Conservation (phyloP, 2,113 vertebrate species). For the Anguilla japonica region DNA sequence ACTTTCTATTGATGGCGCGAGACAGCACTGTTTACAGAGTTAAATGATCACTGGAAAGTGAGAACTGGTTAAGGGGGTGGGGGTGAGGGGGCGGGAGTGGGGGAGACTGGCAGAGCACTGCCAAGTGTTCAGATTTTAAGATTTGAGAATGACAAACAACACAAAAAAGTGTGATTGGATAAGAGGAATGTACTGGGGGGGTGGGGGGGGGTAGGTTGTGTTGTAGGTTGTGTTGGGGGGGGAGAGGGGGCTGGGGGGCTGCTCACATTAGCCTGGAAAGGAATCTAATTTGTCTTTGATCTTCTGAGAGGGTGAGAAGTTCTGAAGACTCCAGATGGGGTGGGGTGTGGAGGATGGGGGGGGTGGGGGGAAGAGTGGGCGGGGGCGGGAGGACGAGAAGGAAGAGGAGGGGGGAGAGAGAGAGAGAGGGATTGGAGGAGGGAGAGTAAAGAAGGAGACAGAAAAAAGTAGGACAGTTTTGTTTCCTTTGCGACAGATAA, state of each 20-base stretch:
- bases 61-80: background rate
- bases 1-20: constrained; percentile 20
- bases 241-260: background rate
- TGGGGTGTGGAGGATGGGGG: constrained; percentile 2
- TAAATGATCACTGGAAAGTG: background rate
- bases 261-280: constrained; percentile 35
- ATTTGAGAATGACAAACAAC: constrained; percentile 18
- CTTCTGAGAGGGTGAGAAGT: constrained; percentile 39
- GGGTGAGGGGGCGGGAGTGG: background rate
- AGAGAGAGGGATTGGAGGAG: constrained; percentile 11
- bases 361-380: background rate
- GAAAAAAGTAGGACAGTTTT: constrained; percentile 52
- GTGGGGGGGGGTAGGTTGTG: background rate
- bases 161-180: constrained; percentile 20
- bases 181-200: constrained; percentile 10
- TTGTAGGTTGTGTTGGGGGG: background rate
- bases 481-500: constrained; percentile 47
- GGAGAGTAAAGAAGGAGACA: constrained; percentile 20
- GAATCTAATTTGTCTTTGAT: constrained; percentile 49
- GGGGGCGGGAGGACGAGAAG: constrained; percentile 13
- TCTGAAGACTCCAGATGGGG: constrained; percentile 41
- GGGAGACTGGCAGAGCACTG: constrained; percentile 12
- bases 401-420: constrained; percentile 21
- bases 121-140: background rate
- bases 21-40: constrained; percentile 23